phyloP scores from a whole-genome alignment of 92 coral and sea anemone species.

The Parazoanthus swiftii region DNA sequence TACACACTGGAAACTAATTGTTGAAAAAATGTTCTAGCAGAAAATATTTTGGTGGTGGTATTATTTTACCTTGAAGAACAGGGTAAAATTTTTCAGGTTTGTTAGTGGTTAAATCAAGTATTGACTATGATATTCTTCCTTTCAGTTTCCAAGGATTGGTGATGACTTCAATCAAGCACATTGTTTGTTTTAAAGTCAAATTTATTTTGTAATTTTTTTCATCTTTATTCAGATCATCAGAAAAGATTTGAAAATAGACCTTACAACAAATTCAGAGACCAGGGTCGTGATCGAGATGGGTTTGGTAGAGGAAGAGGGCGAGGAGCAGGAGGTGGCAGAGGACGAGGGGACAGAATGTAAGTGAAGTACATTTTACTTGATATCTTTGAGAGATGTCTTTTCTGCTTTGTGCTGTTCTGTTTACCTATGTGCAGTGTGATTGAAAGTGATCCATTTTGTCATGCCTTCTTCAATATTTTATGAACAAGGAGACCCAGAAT shows the following conservation, averaged over 20 bases:
- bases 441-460: too few relatives aligned
- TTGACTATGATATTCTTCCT: too few relatives aligned
- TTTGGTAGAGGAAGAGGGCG: constrained; percentile 32
- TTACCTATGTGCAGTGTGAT: not conserved
- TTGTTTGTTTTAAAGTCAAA: not conserved
- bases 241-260: constrained; percentile 41
- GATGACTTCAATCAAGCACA: not conserved
- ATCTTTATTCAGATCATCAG: constrained; percentile 9
- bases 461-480: too few relatives aligned
- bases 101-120: too few relatives aligned
- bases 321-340: constrained; percentile 1
- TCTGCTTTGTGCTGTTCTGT: not conserved
- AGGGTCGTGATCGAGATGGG: constrained; percentile 29
- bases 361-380: not conserved
- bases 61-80: too few relatives aligned
- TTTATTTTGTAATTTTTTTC: not conserved
- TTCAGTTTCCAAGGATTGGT: too few relatives aligned
- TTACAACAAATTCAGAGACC: constrained; percentile 37
- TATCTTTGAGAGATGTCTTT: not conserved
- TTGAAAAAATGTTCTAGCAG: too few relatives aligned
- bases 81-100: too few relatives aligned
- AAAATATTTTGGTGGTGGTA: too few relatives aligned
- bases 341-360: constrained; percentile 42
- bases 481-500: too few relatives aligned
- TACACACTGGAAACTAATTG: too few relatives aligned